These are phyloP conservation scores for Salpingus planirostris DNA, from an alignment of 2,888 invertebrate species.

Conservation along the genomic window DNA sequence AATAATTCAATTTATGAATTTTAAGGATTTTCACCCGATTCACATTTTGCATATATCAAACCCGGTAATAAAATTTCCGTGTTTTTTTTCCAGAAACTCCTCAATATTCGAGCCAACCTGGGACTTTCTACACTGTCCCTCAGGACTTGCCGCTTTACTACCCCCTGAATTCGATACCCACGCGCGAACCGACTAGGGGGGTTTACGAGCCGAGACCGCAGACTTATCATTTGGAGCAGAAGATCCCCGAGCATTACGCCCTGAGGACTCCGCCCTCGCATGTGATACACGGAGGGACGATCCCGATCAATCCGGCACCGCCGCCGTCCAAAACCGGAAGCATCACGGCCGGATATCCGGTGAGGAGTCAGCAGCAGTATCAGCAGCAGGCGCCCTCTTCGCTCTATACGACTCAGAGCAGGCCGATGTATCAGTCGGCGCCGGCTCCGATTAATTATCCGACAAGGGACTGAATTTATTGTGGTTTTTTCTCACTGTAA, in stretches of 20 bases:
- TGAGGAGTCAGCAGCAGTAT: conserved; percentile 51
- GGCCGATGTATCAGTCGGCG: conserved; percentile 37
- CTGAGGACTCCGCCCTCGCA: conserved; percentile 43
- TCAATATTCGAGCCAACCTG: conserved; percentile 44
- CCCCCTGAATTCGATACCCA: conserved; percentile 23
- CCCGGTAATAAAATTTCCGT: too few relatives aligned
- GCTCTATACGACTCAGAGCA: conserved; percentile 36
- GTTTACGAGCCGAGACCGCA: conserved; percentile 36
- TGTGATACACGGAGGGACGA: conserved; percentile 48
- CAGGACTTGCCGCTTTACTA: conserved; percentile 42
- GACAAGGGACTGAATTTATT: conserved; percentile 13
- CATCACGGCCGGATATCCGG: conserved; percentile 78
- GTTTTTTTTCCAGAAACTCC: conserved; percentile 41
- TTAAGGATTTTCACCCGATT: too few relatives aligned
- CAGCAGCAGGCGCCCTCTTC: conserved; percentile 40
- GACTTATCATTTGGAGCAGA: conserved; percentile 37
- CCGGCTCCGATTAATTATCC: conserved; percentile 31
- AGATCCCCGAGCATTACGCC: conserved; percentile 37
- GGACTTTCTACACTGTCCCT: conserved; percentile 46
- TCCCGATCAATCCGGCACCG: conserved; percentile 49
- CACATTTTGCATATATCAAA: too few relatives aligned
- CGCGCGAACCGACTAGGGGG: conserved; percentile 32
- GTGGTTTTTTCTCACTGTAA: too few relatives aligned
- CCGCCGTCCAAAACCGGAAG: conserved; percentile 66
- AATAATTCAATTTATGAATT: too few relatives aligned